Conservation (phyloP, 2,888 invertebrate species). For the Ichneumon xanthorius region DNA sequence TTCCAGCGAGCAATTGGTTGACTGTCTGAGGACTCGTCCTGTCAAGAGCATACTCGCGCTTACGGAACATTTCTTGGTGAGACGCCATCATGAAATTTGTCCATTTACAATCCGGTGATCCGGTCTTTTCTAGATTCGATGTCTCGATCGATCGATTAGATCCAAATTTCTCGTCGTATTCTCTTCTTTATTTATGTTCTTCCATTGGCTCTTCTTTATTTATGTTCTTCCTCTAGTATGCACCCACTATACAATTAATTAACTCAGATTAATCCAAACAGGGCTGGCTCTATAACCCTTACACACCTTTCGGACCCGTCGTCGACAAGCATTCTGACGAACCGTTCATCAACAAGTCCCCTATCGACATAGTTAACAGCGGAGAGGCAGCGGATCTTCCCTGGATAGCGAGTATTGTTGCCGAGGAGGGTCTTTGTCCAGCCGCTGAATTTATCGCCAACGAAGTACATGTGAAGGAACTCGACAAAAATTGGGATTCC, state of each 20-base stretch:
- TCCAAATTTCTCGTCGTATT: too few relatives aligned
- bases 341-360: constrained; percentile 88
- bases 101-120: too few relatives aligned
- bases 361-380: constrained; percentile 86
- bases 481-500: constrained; percentile 86
- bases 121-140: too few relatives aligned
- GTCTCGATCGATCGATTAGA: too few relatives aligned
- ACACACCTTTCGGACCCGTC: constrained; percentile 89
- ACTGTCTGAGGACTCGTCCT: too few relatives aligned
- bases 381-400: constrained; percentile 88
- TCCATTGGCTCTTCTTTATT: too few relatives aligned
- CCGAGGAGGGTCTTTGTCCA: constrained; percentile 90
- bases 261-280: constrained; percentile 66
- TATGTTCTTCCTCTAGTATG: too few relatives aligned
- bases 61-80: too few relatives aligned
- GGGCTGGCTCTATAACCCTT: constrained; percentile 88
- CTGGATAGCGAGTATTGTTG: constrained; percentile 88
- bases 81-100: too few relatives aligned
- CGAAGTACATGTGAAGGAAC: constrained; percentile 84
- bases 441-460: constrained; percentile 85
- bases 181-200: too few relatives aligned
- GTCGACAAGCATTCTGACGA: constrained; percentile 86
- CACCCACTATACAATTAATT: neutral
- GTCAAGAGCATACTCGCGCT: too few relatives aligned
- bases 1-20: too few relatives aligned